Conservation (phyloP, 1,140 invertebrate genomes). For the Chrysoperla carnea region DNA sequence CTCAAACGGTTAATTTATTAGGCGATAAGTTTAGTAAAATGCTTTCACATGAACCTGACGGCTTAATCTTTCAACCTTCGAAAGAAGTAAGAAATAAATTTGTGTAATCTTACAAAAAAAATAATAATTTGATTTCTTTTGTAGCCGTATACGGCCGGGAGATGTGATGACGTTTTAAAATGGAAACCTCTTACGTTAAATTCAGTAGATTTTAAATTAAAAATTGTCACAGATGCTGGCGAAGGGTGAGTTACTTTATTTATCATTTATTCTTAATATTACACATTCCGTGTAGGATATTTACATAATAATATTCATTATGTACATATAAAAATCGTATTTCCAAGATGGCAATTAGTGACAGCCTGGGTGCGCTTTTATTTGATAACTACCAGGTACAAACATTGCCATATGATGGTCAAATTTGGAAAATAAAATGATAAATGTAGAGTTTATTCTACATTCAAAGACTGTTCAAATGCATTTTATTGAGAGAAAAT, state of each 20-base stretch:
- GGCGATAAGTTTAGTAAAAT: constrained; percentile 72
- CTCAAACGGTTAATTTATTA: constrained; percentile 46
- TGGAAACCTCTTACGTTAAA: constrained; percentile 93
- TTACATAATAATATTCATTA: no score
- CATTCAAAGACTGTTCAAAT: no score
- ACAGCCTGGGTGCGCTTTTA: no score
- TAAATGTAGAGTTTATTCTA: no score
- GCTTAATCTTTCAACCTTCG: constrained; percentile 92
- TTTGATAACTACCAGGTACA: no score
- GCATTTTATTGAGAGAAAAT: no score
- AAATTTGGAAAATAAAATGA: no score
- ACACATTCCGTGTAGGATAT: no score
- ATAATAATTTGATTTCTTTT: constrained; percentile 18
- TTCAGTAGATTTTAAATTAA: constrained; percentile 88
- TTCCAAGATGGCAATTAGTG: no score
- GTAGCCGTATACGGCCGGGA: constrained; percentile 68
- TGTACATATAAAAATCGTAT: no score
- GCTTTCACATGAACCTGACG: constrained; percentile 89
- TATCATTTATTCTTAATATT: no score
- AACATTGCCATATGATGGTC: no score
- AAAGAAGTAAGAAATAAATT: constrained; percentile 35
- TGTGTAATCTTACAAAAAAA: constrained; percentile 2
- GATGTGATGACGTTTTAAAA: constrained; percentile 75
- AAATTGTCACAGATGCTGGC: constrained; percentile 54
- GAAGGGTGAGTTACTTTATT: constrained; percentile 61